phyloP scores from a whole-genome alignment of 2,113 vertebrate genomes.

The Sylvia atricapilla region DNA sequence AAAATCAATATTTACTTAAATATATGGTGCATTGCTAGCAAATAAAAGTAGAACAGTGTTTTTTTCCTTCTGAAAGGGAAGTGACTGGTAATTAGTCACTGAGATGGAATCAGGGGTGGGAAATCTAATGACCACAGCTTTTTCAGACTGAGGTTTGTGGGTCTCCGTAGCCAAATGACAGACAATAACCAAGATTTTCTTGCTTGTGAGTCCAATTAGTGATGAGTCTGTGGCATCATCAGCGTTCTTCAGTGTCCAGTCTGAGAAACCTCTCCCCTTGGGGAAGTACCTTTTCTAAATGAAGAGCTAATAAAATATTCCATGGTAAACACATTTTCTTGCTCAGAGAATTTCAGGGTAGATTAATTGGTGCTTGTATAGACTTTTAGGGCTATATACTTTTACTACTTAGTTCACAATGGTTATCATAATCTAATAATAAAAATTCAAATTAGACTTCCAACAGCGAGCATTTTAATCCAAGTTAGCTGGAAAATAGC shows the following conservation, averaged over 20 bases:
- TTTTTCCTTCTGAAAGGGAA: not conserved
- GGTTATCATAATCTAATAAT: constrained; percentile 48
- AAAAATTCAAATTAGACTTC: constrained; percentile 61
- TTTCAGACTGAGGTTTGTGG: not conserved
- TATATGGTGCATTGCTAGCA: constrained; percentile 38
- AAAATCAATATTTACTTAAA: constrained; percentile 65
- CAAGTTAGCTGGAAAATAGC: constrained; percentile 3
- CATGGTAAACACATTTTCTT: constrained; percentile 34
- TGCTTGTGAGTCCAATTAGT: not conserved
- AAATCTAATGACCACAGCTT: not conserved
- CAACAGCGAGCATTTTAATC: constrained; percentile 8
- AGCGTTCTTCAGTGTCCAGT: constrained; percentile 12
- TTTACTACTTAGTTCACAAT: constrained; percentile 31
- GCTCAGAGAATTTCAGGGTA: not conserved
- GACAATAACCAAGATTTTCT: not conserved
- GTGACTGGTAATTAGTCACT: constrained; percentile 36
- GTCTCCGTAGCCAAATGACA: not conserved
- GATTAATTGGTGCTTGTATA: constrained; percentile 37
- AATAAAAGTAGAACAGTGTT: constrained; percentile 10
- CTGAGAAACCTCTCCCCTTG: not conserved
- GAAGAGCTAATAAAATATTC: constrained; percentile 34
- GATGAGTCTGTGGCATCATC: not conserved
- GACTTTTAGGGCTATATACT: constrained; percentile 24
- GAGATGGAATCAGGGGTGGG: not conserved
- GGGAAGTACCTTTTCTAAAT: not conserved